Percentiles rank a stretch among this genome's conserved stretches.
These are phyloP conservation scores for Orchestia grillus DNA, from an alignment of 1,140 invertebrate genomes.

Conservation along the genomic window DNA sequence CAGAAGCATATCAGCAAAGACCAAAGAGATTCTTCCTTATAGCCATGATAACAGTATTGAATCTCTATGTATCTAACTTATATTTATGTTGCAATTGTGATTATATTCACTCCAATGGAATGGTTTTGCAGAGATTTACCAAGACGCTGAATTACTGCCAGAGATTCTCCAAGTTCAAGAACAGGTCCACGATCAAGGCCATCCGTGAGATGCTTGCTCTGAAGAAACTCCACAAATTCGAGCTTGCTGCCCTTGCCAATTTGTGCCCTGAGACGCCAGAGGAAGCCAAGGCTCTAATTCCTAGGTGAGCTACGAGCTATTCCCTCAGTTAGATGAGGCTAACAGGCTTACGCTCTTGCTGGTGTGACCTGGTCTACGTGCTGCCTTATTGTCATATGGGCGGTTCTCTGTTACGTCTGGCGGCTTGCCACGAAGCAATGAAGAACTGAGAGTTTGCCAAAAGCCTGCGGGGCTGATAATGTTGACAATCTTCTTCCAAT, in stretches of 20 bases:
- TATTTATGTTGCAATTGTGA: not conserved
- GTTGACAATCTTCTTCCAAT: no score
- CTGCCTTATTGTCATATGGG: no score
- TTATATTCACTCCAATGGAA: not conserved
- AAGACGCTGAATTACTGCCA: slow-evolving; percentile 97
- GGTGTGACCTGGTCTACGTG: no score
- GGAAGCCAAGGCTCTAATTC: slow-evolving; percentile 96
- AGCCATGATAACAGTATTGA: not conserved
- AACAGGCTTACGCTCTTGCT: not conserved
- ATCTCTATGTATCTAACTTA: not conserved
- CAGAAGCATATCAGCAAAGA: not conserved
- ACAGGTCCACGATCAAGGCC: slow-evolving; percentile 96
- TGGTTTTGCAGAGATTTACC: slow-evolving; percentile 78
- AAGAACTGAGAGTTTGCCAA: no score
- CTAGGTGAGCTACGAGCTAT: slow-evolving; percentile 75
- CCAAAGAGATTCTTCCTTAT: not conserved
- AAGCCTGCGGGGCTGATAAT: no score
- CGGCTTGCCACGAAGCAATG: no score
- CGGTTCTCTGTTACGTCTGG: no score
- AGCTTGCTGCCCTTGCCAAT: slow-evolving; percentile 96
- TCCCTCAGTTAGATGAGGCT: not conserved
- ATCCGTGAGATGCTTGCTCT: slow-evolving; percentile 93
- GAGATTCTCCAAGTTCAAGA: slow-evolving; percentile 96
- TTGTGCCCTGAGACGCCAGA: slow-evolving; percentile 97
- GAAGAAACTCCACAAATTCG: slow-evolving; percentile 98